Conservation (phyloP, 2,888 invertebrate genomes). For the Volucella inflata region DNA sequence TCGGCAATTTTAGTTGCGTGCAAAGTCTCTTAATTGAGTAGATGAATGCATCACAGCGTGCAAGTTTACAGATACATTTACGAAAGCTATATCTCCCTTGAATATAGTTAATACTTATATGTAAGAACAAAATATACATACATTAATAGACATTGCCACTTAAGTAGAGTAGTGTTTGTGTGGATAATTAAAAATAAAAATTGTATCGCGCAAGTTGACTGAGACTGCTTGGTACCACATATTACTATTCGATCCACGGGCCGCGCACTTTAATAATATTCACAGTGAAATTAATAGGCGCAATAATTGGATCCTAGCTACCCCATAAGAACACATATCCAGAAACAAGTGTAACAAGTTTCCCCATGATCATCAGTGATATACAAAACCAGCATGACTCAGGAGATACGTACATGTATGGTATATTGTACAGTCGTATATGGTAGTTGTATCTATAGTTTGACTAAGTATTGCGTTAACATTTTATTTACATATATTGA, state of each 20-base stretch:
- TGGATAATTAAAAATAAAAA: conserved; percentile 64
- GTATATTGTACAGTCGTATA: conserved; percentile 17
- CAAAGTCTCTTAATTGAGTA: conserved; percentile 64
- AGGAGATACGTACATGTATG: not conserved
- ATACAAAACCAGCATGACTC: not conserved
- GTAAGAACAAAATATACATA: too few species aligned
- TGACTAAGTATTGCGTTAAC: not conserved
- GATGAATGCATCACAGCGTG: conserved; percentile 53
- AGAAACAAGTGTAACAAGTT: conserved; percentile 69
- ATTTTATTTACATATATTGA: conserved; percentile 45
- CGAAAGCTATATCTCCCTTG: conserved; percentile 6
- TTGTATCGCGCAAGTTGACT: conserved; percentile 44
- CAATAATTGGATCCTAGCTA: conserved; percentile 69
- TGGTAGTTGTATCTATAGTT: not conserved
- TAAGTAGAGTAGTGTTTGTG: not conserved
- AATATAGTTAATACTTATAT: not conserved
- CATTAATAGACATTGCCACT: too few species aligned
- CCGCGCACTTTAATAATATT: conserved; percentile 66
- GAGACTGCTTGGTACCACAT: conserved; percentile 73
- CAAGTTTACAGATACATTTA: conserved; percentile 14
- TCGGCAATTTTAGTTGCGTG: conserved; percentile 70
- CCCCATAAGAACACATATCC: conserved; percentile 44
- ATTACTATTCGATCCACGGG: conserved; percentile 41
- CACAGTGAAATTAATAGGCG: conserved; percentile 70
- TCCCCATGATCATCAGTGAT: not conserved